Conservation (phyloP, 2,888 invertebrate species). For the Synanthedon tipuliformis region DNA sequence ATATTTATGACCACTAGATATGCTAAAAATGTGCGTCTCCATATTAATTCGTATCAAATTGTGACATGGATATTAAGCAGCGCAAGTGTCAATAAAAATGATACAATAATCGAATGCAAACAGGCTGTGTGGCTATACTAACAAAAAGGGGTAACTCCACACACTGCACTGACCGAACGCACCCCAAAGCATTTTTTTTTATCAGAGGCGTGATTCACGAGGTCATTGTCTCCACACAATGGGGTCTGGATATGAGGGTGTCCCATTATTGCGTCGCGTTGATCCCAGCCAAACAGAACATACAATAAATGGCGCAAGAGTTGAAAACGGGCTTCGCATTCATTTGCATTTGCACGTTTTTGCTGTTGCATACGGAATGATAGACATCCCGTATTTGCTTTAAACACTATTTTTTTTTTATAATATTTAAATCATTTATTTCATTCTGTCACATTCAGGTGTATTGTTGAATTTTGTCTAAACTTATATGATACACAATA, state of each 20-base stretch:
- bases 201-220: conserved; percentile 10
- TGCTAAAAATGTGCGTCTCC: no score
- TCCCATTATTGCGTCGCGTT: conserved; percentile 2
- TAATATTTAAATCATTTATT: no score
- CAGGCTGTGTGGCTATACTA: conserved; percentile 1
- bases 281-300: conserved; percentile 3
- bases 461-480: no score
- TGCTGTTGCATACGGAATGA: no score
- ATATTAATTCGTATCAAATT: no score
- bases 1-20: no score
- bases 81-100: background rate
- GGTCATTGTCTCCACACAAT: conserved; percentile 10
- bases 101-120: background rate
- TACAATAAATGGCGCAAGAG: background rate
- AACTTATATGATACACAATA: no score
- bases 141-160: conserved; percentile 19
- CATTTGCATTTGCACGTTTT: background rate
- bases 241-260: conserved; percentile 3
- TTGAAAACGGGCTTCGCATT: background rate
- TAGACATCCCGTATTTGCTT: no score
- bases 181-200: conserved; percentile 7
- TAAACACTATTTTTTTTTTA: no score
- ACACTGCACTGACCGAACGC: conserved; percentile 3
- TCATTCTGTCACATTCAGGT: no score
- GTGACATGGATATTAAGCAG: no score